Evolutionary conservation across 2,113 vertebrate species (phyloP).

Genomic region (Charina bottae): DNA sequence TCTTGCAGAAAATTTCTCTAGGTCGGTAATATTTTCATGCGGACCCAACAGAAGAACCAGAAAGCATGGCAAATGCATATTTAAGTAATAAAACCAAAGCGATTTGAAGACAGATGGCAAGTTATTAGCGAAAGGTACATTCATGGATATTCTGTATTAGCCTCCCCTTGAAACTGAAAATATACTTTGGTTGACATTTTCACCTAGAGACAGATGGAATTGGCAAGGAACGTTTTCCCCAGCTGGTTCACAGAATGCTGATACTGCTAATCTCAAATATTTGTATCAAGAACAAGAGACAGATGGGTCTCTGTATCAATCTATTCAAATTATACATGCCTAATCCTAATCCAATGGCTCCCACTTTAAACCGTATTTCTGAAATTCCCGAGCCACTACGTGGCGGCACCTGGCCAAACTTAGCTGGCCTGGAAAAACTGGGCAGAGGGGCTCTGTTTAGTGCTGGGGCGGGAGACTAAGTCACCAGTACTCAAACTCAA

Average conservation of each 20-base stretch:
- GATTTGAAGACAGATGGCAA: neutral
- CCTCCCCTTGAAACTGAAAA: neutral
- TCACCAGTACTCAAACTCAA: too few relatives aligned
- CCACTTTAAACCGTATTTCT: neutral
- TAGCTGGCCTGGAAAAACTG: too few relatives aligned
- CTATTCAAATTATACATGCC: neutral
- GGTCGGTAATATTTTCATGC: neutral
- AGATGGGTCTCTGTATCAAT: neutral
- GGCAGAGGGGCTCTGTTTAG: too few relatives aligned
- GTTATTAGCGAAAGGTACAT: neutral
- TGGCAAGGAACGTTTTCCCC: neutral
- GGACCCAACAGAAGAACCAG: neutral
- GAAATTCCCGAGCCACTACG: neutral
- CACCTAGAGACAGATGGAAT: neutral
- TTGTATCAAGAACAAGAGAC: neutral
- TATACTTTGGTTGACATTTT: neutral
- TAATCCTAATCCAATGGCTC: neutral
- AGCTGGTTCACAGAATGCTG: neutral
- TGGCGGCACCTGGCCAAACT: too few relatives aligned
- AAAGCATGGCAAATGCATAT: neutral
- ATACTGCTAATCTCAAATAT: neutral
- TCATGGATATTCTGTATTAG: neutral
- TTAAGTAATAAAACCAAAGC: neutral
- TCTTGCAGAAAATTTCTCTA: neutral
- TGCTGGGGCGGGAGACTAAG: too few relatives aligned